Conservation (phyloP, 2,888 invertebrate genomes). For the Drosophila borborema region DNA sequence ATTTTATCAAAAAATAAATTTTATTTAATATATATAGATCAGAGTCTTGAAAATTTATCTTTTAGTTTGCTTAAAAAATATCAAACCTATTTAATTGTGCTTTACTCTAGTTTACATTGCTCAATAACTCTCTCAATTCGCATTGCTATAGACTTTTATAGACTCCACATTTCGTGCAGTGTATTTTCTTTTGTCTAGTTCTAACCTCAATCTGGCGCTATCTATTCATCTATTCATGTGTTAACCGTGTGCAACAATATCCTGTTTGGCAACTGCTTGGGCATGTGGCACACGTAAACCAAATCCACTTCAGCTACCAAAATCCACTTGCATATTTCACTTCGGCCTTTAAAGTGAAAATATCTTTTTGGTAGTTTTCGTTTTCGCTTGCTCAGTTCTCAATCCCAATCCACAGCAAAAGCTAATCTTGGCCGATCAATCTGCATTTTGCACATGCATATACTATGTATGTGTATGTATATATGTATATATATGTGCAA, state of each 20-base stretch:
- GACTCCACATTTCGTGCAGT: not conserved
- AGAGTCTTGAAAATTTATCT: too few species aligned
- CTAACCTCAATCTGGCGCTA: conserved; percentile 6
- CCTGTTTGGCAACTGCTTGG: conserved; percentile 27
- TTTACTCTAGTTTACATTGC: too few species aligned
- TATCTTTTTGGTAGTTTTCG: conserved; percentile 17
- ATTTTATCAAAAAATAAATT: too few species aligned
- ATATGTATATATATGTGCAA: not conserved
- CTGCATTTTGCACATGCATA: conserved; percentile 46
- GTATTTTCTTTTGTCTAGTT: not conserved
- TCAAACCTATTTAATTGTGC: too few species aligned
- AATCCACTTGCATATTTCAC: conserved; percentile 19
- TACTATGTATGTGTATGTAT: conserved; percentile 1
- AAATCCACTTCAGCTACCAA: conserved; percentile 20
- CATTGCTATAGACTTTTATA: too few species aligned
- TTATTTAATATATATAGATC: too few species aligned
- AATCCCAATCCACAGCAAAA: not conserved
- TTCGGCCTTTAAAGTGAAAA: conserved; percentile 26
- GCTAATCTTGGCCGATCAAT: conserved; percentile 56
- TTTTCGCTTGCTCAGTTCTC: not conserved
- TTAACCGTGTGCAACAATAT: conserved; percentile 52
- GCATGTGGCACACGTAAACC: conserved; percentile 35
- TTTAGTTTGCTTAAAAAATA: too few species aligned
- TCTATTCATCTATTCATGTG: conserved; percentile 36
- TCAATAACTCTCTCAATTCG: too few species aligned